phyloP scores from a whole-genome alignment of 2,888 invertebrate species.

The Protophormia terraenovae region DNA sequence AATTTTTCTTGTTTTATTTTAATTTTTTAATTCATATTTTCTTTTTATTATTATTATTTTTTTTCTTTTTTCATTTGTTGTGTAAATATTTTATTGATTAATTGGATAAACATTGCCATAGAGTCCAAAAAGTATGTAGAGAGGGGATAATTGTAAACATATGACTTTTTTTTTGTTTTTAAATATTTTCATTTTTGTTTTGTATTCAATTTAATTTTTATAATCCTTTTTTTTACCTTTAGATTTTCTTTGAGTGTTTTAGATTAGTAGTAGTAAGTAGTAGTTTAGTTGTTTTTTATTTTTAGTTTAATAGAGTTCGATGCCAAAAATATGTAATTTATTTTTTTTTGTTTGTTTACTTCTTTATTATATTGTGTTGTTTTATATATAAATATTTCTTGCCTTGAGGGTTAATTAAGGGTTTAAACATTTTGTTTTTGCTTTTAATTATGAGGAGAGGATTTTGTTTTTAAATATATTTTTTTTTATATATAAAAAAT shows the following conservation, averaged over 20 bases:
- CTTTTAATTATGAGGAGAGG: background rate
- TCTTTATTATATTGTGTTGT: background rate
- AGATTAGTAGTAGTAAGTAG: slow-evolving; percentile 47
- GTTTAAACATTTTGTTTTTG: too few species aligned
- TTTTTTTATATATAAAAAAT: background rate
- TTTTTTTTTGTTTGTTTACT: slow-evolving; percentile 4
- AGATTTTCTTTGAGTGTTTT: slow-evolving; percentile 32
- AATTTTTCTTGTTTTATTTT: too few species aligned
- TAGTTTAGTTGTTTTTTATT: slow-evolving; percentile 26
- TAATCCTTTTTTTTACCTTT: slow-evolving; percentile 7
- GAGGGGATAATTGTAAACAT: slow-evolving; percentile 32
- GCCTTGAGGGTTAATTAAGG: background rate
- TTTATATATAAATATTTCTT: background rate
- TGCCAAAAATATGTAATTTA: slow-evolving; percentile 63
- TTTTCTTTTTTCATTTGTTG: slow-evolving; percentile 22
- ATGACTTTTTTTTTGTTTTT: slow-evolving; percentile 6
- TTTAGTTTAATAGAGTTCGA: slow-evolving; percentile 56
- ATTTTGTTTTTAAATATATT: background rate
- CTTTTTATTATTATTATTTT: background rate
- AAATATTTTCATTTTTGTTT: slow-evolving; percentile 23
- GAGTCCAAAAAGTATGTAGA: slow-evolving; percentile 68
- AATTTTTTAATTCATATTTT: slow-evolving; percentile 28
- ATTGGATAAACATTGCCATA: slow-evolving; percentile 73
- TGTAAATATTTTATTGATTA: slow-evolving; percentile 67
- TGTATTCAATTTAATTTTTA: slow-evolving; percentile 19